Evolutionary conservation across 2,797 vertebrate genomes (phyloP).

Genomic region (Myiotriccus ornatus): DNA sequence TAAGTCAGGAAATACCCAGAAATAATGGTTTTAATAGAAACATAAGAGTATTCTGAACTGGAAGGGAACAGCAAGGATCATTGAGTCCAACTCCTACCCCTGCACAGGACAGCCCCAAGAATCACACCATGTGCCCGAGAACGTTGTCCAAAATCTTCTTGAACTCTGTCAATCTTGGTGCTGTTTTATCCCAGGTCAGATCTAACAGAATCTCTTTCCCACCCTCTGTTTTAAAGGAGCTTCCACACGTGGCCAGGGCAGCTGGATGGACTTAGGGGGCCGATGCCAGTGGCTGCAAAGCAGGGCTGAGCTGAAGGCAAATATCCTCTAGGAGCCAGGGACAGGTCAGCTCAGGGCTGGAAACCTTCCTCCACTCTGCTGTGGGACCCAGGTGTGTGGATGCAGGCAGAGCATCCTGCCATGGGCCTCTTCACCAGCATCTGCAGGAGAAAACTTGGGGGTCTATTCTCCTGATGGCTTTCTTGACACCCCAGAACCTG

Average conservation of each 20-base stretch:
- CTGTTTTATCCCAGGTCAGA: background rate
- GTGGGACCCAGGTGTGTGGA: rapidly evolving
- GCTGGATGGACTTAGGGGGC: background rate
- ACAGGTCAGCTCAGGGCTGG: background rate
- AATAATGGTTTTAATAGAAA: background rate
- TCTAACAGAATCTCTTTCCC: background rate
- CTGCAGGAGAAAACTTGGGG: background rate
- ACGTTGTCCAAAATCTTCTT: background rate
- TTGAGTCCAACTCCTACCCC: background rate
- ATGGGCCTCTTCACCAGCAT: background rate
- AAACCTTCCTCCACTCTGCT: rapidly evolving
- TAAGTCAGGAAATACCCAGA: background rate
- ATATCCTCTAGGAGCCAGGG: background rate
- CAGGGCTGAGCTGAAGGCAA: background rate
- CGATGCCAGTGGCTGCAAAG: background rate
- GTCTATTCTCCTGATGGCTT: background rate
- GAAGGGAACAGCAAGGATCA: background rate
- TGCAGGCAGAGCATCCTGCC: background rate
- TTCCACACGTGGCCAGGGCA: background rate
- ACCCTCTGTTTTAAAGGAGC: background rate
- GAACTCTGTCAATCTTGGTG: background rate
- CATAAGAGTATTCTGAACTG: background rate
- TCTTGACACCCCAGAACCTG: background rate
- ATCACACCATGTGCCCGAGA: background rate
- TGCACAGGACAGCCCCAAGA: background rate